These are phyloP conservation scores for Danaus melanippus DNA, from an alignment of 1,140 invertebrate genomes.

Conservation along the genomic window DNA sequence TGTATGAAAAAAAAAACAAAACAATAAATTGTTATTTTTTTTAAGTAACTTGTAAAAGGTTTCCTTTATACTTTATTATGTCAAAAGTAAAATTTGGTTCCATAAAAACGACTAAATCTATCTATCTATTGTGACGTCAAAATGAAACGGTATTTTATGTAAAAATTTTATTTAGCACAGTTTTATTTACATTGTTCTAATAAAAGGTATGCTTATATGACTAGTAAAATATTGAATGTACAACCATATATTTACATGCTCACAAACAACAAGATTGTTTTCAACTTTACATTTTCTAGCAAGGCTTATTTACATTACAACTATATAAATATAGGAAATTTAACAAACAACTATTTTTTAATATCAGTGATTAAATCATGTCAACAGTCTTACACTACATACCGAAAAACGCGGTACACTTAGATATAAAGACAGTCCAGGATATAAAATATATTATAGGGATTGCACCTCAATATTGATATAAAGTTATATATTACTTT, in stretches of 20 bases:
- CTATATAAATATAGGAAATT: slow-evolving; percentile 29
- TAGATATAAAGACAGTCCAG: background rate
- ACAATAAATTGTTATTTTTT: too few species aligned
- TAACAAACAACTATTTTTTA: slow-evolving; percentile 11
- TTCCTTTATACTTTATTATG: too few species aligned
- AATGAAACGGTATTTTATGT: too few species aligned
- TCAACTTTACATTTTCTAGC: too few species aligned
- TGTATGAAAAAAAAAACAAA: too few species aligned
- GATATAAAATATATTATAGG: slow-evolving; percentile 9
- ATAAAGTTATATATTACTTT: slow-evolving; percentile 9
- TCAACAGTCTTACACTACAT: slow-evolving; percentile 24
- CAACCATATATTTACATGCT: slow-evolving; percentile 33
- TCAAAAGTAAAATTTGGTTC: too few species aligned
- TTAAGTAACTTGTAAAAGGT: too few species aligned
- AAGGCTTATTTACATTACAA: too few species aligned
- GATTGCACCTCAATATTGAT: slow-evolving; percentile 13
- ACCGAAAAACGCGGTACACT: slow-evolving; percentile 3
- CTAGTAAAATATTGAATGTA: slow-evolving; percentile 40
- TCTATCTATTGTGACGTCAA: too few species aligned
- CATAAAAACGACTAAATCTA: too few species aligned
- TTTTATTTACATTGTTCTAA: slow-evolving; percentile 36
- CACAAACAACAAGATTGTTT: background rate
- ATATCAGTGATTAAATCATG: slow-evolving; percentile 14
- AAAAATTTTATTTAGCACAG: too few species aligned
- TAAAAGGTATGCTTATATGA: slow-evolving; percentile 39